phyloP scores from a whole-genome alignment of 2,888 invertebrate genomes.

The Sinodicranocentrus sp. region DNA sequence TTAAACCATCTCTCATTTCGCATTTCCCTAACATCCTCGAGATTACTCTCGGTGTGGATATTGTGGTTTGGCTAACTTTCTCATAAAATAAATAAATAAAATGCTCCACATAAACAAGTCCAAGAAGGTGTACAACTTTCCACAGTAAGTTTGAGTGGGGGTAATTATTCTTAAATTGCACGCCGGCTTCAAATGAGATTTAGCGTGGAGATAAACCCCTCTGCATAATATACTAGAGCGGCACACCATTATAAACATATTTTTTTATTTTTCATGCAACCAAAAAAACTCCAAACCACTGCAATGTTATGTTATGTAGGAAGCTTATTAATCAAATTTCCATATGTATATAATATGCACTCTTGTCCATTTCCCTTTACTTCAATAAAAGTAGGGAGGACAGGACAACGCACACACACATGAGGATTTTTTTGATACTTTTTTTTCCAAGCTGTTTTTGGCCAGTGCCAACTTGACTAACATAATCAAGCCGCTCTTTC shows the following conservation, averaged over 20 bases:
- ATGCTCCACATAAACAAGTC: slow-evolving; percentile 1
- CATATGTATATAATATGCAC: slow-evolving; percentile 36
- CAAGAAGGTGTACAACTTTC: background rate
- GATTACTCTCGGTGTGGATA: background rate
- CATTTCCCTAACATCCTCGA: slow-evolving; percentile 9
- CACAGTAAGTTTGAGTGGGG: slow-evolving; percentile 47
- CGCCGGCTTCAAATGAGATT: slow-evolving; percentile 76
- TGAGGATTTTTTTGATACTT: background rate
- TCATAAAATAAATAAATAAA: slow-evolving; percentile 8
- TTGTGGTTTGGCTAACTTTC: slow-evolving; percentile 2
- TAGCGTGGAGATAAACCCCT: slow-evolving; percentile 76
- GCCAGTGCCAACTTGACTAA: slow-evolving; percentile 1
- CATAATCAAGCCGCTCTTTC: background rate
- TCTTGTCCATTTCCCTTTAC: slow-evolving; percentile 8
- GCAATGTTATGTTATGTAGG: slow-evolving; percentile 9
- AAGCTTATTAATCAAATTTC: slow-evolving; percentile 64
- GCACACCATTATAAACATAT: background rate
- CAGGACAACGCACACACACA: slow-evolving; percentile 29
- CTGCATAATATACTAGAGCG: background rate
- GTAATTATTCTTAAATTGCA: slow-evolving; percentile 77
- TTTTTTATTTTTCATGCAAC: slow-evolving; percentile 42
- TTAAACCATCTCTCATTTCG: slow-evolving; percentile 2
- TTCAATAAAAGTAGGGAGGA: slow-evolving; percentile 47
- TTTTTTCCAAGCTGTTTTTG: background rate
- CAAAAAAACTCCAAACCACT: background rate